Conservation (phyloP, 2,113 vertebrate genomes). For the Pogona vitticeps region DNA sequence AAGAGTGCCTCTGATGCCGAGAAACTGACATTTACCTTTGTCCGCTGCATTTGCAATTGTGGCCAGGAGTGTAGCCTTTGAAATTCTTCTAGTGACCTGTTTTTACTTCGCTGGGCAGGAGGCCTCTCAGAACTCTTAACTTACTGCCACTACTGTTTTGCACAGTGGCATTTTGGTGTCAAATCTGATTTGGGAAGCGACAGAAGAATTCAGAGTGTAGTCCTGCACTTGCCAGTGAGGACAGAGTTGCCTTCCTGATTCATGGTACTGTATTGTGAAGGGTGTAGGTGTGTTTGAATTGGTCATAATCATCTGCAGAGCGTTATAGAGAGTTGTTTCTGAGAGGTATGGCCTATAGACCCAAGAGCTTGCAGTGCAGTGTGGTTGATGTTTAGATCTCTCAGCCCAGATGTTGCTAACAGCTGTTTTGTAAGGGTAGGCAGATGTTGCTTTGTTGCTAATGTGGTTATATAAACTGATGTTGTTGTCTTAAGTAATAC, state of each 20-base stretch:
- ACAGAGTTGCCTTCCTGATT: background rate
- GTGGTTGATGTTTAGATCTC: background rate
- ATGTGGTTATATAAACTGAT: background rate
- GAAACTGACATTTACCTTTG: background rate
- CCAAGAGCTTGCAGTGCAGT: background rate
- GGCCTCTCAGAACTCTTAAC: background rate
- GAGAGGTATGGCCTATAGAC: too few relatives aligned
- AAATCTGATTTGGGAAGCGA: background rate
- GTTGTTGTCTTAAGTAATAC: background rate
- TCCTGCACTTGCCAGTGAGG: background rate
- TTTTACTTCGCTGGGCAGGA: background rate
- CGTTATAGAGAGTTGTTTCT: background rate
- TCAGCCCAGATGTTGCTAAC: background rate
- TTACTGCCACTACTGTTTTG: background rate
- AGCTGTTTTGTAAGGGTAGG: background rate
- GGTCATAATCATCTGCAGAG: background rate
- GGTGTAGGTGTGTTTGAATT: background rate
- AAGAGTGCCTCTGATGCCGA: background rate
- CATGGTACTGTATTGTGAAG: background rate
- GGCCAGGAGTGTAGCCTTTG: background rate
- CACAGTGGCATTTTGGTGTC: background rate
- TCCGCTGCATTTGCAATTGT: background rate
- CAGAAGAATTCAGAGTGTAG: background rate
- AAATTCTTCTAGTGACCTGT: background rate
- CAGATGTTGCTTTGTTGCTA: background rate